Evolutionary conservation across 2,113 vertebrate species (phyloP).

Genomic region (Actenoides hombroni): DNA sequence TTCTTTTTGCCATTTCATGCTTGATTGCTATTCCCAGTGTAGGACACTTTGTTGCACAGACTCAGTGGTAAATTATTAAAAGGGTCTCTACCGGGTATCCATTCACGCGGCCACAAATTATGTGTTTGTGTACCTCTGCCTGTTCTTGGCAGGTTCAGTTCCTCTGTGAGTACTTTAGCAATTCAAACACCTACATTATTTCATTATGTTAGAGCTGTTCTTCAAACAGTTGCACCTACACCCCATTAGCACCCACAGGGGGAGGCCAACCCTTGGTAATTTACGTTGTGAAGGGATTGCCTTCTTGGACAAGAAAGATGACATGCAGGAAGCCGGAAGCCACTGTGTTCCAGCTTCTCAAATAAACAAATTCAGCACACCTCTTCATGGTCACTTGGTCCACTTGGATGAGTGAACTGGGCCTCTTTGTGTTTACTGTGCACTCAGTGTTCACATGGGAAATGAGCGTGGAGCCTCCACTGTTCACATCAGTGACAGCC

Average conservation of each 20-base stretch:
- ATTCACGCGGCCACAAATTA: neutral
- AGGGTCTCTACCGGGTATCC: neutral
- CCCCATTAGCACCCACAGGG: constrained; percentile 9
- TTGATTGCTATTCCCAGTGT: neutral
- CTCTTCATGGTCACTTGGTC: neutral
- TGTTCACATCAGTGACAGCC: neutral
- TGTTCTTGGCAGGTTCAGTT: constrained; percentile 17
- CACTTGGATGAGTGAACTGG: neutral
- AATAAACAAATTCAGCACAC: neutral
- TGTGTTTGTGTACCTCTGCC: neutral
- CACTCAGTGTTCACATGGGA: neutral
- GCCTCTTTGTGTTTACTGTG: neutral
- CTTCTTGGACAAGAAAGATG: neutral
- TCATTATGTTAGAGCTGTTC: constrained; percentile 6
- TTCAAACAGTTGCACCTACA: constrained; percentile 35
- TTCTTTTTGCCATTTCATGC: constrained; percentile 1
- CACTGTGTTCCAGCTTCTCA: neutral
- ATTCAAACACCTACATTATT: constrained; percentile 46
- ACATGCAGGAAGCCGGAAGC: neutral
- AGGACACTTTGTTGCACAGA: neutral
- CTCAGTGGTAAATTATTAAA: constrained; percentile 60
- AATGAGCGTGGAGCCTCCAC: neutral
- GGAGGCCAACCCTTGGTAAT: neutral
- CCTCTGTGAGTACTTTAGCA: constrained; percentile 22
- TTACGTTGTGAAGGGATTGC: neutral